Evolutionary conservation across 2,888 invertebrate genomes (phyloP).

Genomic region (Toxonevra muliebris): DNA sequence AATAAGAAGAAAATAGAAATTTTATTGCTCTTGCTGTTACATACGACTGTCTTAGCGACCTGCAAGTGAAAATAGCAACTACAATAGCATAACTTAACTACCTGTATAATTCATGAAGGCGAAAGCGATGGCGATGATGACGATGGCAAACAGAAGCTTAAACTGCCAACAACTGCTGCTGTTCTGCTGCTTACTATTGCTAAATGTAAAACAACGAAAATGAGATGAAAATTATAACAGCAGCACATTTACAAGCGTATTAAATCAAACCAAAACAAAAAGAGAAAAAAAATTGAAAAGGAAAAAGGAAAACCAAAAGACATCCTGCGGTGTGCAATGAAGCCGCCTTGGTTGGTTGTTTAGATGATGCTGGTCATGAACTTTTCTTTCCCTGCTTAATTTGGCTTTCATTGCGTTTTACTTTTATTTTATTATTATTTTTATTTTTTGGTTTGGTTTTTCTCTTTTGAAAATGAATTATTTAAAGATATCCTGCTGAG

Average conservation of each 20-base stretch:
- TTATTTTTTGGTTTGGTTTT: not conserved
- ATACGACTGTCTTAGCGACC: not conserved
- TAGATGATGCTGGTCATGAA: conserved; percentile 42
- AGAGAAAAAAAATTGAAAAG: not conserved
- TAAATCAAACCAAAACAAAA: conserved; percentile 6
- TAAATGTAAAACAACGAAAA: conserved; percentile 54
- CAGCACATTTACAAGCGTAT: conserved; percentile 10
- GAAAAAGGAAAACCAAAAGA: not conserved
- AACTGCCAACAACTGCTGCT: not conserved
- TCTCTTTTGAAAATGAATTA: conserved; percentile 53
- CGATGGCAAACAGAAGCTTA: no score
- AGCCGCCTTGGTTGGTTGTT: conserved; percentile 41
- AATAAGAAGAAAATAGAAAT: not conserved
- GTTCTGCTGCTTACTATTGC: not conserved
- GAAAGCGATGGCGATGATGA: not conserved
- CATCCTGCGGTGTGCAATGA: conserved; percentile 24
- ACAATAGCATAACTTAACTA: not conserved
- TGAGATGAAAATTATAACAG: conserved; percentile 54
- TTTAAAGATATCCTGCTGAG: conserved; percentile 57
- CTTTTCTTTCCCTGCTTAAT: conserved; percentile 55
- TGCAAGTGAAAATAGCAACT: not conserved
- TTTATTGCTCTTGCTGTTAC: conserved; percentile 1
- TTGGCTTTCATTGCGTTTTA: not conserved
- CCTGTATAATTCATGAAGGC: not conserved
- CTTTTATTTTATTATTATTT: conserved; percentile 14